Conservation (phyloP, 2,113 vertebrate species). For the Rhinolophus sinicus region DNA sequence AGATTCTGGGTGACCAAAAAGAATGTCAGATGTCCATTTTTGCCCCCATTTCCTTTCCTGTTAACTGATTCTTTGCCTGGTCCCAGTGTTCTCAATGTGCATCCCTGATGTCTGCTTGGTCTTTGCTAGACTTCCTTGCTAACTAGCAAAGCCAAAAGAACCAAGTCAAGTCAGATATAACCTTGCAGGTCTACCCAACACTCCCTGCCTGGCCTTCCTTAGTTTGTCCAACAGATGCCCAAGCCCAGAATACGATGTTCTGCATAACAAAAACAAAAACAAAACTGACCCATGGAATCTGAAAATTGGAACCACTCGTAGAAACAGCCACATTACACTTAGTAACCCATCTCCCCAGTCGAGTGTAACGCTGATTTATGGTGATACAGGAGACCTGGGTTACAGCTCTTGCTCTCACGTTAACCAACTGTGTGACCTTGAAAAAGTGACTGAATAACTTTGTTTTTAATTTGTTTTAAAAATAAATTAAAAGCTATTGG, state of each 20-base stretch:
- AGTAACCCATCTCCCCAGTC: neutral
- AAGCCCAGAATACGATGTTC: neutral
- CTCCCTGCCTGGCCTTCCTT: neutral
- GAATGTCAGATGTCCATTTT: neutral
- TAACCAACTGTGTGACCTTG: neutral
- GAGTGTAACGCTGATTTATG: neutral
- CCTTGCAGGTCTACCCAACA: neutral
- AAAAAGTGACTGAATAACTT: neutral
- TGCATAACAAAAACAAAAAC: neutral
- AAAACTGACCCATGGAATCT: neutral
- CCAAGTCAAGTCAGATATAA: neutral
- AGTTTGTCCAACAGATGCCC: neutral
- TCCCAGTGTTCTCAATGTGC: neutral
- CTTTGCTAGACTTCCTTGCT: neutral
- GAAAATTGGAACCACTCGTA: neutral
- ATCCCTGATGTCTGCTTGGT: neutral
- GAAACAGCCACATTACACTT: neutral
- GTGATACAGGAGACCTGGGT: neutral
- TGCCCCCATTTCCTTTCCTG: neutral
- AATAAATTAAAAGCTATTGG: neutral
- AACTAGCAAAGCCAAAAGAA: neutral
- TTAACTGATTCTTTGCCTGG: neutral
- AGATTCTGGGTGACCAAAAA: neutral
- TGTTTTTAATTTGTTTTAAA: neutral
- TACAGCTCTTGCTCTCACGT: neutral